These are phyloP conservation scores for Phrynosoma blainvillii DNA, from an alignment of 2,113 vertebrate species.

Conservation along the genomic window DNA sequence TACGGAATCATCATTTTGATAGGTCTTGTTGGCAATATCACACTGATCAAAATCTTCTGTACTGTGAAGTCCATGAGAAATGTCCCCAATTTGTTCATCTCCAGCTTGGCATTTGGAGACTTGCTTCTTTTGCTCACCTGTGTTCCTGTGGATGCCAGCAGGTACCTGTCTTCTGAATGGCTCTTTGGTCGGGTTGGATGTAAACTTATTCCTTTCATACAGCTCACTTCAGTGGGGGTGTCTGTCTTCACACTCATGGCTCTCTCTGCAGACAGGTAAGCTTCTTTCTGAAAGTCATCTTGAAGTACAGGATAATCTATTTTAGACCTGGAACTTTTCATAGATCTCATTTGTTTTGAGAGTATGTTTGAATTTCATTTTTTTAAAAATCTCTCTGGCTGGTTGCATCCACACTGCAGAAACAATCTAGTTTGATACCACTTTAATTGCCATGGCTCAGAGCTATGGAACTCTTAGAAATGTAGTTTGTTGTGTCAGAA, in stretches of 20 bases:
- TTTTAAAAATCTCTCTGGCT: slow-evolving; percentile 10
- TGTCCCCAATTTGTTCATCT: slow-evolving; percentile 94
- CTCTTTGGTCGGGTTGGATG: slow-evolving; percentile 93
- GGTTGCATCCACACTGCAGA: not conserved
- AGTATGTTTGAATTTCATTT: slow-evolving; percentile 48
- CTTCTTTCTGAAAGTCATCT: slow-evolving; percentile 26
- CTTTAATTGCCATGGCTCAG: too few relatives aligned
- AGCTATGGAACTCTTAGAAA: too few relatives aligned
- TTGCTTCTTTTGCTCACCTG: slow-evolving; percentile 92
- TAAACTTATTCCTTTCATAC: slow-evolving; percentile 96
- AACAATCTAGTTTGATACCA: too few relatives aligned
- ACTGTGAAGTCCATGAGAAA: slow-evolving; percentile 90
- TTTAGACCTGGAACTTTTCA: not conserved
- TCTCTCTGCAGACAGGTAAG: slow-evolving; percentile 96
- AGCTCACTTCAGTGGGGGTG: slow-evolving; percentile 96
- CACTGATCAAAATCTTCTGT: slow-evolving; percentile 93
- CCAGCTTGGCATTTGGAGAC: slow-evolving; percentile 93
- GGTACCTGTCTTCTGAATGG: slow-evolving; percentile 92
- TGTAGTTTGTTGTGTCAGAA: too few relatives aligned
- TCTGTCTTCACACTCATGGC: slow-evolving; percentile 98
- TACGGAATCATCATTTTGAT: slow-evolving; percentile 88
- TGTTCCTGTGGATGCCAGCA: slow-evolving; percentile 96
- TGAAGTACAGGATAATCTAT: slow-evolving; percentile 12
- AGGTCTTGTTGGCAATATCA: slow-evolving; percentile 93
- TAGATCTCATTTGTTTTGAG: not conserved